Evolutionary conservation across 2,888 invertebrate species (phyloP), one percentile per base, ranked within the genome.

Genomic region (Panorpa germanica): DNA sequence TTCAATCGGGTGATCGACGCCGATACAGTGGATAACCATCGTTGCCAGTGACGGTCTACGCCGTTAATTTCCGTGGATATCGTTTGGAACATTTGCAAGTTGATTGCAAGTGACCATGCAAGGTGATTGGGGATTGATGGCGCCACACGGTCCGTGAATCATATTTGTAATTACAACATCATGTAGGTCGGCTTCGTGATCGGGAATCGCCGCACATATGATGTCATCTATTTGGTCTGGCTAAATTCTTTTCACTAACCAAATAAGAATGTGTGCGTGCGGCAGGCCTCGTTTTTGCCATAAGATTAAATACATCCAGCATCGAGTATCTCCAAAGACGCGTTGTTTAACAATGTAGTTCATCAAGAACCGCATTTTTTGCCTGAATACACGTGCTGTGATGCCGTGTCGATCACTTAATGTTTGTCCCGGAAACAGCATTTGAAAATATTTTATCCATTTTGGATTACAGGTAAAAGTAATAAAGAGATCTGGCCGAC

Each of bases 21-120:
- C 43, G 37, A 35, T 51, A 54, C 23, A 34, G 14, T 31, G 46
- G 47, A 34, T 52, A 52, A 21, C 48, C 45, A 34, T 50, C 46
- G 17, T 39, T 38, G 6, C 43, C 43, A 10, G 45, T 48, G 25
- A 40, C 36, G 7, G 46, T 51, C 25, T 47, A 43, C n/a, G 23
- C 26, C 13, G 40, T 33, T 30, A 43, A 39, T 25, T 15, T 5
- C 26, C 38, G 23, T 16, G 45, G 43, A 34, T 32, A 48, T 16
- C 37, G 35, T 42, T 57, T 56, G 2, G 42, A 37, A 38, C 55
- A 57, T 25, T 38, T 36, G 1, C 41, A 41, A 16, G 48, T 40
- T 28, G n/a, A n/a, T n/a, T n/a, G n/a, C n/a, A n/a, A n/a, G n/a
- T n/a, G n/a, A 37, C 38, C 48, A 46, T 49, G 37, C 48, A 51